Evolutionary conservation across 2,888 invertebrate species (phyloP).

Genomic region (Philaethria dido): DNA sequence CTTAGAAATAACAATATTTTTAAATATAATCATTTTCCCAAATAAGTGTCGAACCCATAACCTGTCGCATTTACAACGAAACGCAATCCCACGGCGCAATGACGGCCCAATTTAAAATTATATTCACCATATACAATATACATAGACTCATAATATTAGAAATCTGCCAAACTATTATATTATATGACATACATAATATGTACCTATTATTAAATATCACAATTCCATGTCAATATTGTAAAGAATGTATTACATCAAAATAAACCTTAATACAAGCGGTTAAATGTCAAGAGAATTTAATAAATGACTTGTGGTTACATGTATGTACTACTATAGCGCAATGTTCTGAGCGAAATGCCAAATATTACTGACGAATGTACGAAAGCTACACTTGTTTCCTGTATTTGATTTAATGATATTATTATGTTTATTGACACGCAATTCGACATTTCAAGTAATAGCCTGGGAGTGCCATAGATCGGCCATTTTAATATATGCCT

Average conservation of each 20-base stretch:
- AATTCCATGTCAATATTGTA: background rate
- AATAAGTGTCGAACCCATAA: no score
- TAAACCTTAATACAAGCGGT: slow-evolving; percentile 9
- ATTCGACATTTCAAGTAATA: background rate
- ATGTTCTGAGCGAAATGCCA: slow-evolving; percentile 67
- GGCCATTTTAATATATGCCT: background rate
- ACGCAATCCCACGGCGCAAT: no score
- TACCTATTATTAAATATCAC: slow-evolving; percentile 8
- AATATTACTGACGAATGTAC: slow-evolving; percentile 68
- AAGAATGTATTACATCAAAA: slow-evolving; percentile 8
- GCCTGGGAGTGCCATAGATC: background rate
- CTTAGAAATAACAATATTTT: no score
- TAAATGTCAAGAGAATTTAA: slow-evolving; percentile 16
- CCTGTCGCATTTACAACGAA: no score
- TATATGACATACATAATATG: no score
- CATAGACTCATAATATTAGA: no score
- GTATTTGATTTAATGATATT: slow-evolving; percentile 37
- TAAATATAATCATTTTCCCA: no score
- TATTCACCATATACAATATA: no score
- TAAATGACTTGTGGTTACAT: background rate
- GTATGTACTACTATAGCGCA: background rate
- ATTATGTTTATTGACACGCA: slow-evolving; percentile 33
- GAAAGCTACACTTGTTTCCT: slow-evolving; percentile 65
- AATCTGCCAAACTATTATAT: no score
- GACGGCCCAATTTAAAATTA: no score